Evolutionary conservation across 2,797 vertebrate species (phyloP), one percentile per base, ranked within the genome.

Genomic region (Carduelis carduelis): DNA sequence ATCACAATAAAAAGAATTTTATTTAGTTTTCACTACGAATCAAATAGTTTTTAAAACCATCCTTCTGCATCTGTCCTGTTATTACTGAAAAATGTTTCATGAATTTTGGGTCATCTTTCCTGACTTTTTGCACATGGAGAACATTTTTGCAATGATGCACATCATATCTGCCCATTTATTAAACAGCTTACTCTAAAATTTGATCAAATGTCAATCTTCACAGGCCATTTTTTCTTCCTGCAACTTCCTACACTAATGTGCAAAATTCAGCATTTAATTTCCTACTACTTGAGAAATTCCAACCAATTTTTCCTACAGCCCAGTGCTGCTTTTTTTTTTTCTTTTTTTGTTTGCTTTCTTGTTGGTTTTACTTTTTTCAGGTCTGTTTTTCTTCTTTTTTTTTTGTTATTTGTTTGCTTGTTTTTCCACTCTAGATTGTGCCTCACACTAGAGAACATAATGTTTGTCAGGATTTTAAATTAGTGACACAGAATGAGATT

Each of bases 391-490:
- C 1, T 78, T 32, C 3, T 8, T 13, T 20, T 44, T 26, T 5
- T 43, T 43, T 43, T 41, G 7, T 27, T 23, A 6, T 19, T 30
- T 77, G 12, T 6, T 46, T 46, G 3, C 1, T 46, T 35, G 23
- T 14, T 53, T 47, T 30, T 9, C 22, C 16, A 11, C 20, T 61
- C 3, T 19, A 49, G 60, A 61, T 44, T 26, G 27, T 14, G 9
- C 1, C 6, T 8, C 6, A 14, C 9, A 32, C 8, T 7, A 11
- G 27, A 30, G 46, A 68, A 7, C 0, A 1, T 35, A 72, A 64
- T 2, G 5, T 41, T 79, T 49, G 1, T 8, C 15, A 64, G 18
- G 14, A n/a, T 64, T 55, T 77, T 26, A 68, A 64, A 30, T 66
- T 60, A 60, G 24, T 49, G 30, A 39, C 12, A 34, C 8, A 60